Evolutionary conservation across 2,113 vertebrate genomes (phyloP).

Genomic region (Ochotona curzoniae): DNA sequence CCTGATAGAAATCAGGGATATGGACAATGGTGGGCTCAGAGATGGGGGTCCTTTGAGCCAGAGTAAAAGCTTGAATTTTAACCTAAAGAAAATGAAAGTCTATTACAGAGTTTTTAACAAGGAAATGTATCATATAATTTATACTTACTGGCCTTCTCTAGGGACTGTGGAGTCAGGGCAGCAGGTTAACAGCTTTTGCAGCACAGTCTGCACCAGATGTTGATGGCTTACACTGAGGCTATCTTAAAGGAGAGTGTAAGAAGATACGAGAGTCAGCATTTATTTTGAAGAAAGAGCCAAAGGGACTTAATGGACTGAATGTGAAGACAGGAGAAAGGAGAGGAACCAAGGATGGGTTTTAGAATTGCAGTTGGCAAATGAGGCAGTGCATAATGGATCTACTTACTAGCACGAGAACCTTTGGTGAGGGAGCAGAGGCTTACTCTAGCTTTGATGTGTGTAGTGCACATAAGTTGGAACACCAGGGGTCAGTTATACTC

Average conservation of each 20-base stretch:
- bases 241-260: not conserved
- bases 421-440: not conserved
- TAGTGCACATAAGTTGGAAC: not conserved
- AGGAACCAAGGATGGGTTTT: not conserved
- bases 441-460: not conserved
- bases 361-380: not conserved
- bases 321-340: not conserved
- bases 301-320: not conserved
- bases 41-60: not conserved
- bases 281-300: not conserved
- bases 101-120: not conserved
- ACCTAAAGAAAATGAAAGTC: not conserved
- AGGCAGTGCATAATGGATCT: not conserved
- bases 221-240: not conserved
- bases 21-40: not conserved
- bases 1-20: not conserved
- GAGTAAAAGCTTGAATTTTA: not conserved
- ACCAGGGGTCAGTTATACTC: not conserved
- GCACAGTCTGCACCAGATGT: not conserved
- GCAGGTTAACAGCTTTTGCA: slow-evolving; percentile 25
- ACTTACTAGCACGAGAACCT: not conserved
- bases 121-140: not conserved
- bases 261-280: not conserved
- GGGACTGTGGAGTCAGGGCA: not conserved
- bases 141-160: not conserved